Conservation (phyloP, 2,113 vertebrate genomes). For the Indicator indicator region DNA sequence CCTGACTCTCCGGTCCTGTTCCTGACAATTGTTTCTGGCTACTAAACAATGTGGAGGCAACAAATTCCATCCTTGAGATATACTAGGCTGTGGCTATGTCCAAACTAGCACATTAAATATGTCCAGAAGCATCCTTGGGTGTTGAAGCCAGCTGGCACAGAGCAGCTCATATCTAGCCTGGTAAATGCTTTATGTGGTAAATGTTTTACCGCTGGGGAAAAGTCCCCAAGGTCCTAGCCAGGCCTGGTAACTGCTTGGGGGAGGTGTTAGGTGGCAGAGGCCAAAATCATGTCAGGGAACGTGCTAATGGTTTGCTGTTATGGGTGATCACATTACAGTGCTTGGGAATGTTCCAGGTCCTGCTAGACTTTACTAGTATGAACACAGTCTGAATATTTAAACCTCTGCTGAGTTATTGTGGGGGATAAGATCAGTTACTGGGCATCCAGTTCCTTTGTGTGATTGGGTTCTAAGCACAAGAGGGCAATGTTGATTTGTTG, state of each 20-base stretch:
- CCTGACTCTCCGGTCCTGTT: background rate
- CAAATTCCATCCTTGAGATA: background rate
- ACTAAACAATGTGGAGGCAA: constrained; percentile 8
- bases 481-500: constrained; percentile 69
- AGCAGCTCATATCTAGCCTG: background rate
- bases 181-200: background rate
- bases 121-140: background rate
- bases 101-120: background rate
- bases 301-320: background rate
- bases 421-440: background rate
- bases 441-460: background rate
- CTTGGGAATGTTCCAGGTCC: background rate
- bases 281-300: background rate
- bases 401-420: background rate
- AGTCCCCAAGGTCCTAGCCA: background rate
- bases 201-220: background rate
- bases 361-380: background rate
- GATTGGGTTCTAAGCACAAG: constrained; percentile 56
- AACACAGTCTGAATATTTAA: background rate
- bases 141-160: constrained; percentile 7
- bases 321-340: background rate
- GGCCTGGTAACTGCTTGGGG: background rate
- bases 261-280: background rate
- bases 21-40: background rate
- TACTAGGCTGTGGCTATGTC: background rate